Conservation (phyloP, 2,113 vertebrate genomes). For the Pardalotus punctatus region DNA sequence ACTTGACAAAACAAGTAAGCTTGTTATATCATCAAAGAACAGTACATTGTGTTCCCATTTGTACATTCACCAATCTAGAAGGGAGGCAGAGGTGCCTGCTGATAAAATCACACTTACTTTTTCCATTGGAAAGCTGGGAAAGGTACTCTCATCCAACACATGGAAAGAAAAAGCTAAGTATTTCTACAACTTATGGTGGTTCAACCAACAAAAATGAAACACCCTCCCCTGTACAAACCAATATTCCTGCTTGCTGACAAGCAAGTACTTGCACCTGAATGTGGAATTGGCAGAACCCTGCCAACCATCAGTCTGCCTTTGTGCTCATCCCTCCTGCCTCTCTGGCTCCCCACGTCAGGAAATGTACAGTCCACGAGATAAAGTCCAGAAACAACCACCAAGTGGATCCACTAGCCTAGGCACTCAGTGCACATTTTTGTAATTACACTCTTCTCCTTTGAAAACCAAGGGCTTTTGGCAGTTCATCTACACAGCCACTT, state of each 20-base stretch:
- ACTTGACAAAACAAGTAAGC: not conserved
- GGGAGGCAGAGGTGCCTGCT: not conserved
- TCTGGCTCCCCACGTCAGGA: not conserved
- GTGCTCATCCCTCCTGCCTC: not conserved
- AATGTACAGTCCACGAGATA: not conserved
- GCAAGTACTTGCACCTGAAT: not conserved
- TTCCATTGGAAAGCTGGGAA: not conserved
- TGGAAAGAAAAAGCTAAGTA: not conserved
- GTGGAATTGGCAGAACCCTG: not conserved
- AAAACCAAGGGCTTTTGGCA: not conserved
- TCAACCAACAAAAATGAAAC: not conserved
- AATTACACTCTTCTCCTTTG: not conserved
- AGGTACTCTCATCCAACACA: not conserved
- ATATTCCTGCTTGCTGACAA: not conserved
- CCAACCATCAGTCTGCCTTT: not conserved
- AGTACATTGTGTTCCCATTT: not conserved
- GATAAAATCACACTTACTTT: not conserved
- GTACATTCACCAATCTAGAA: not conserved
- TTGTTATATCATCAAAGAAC: not conserved
- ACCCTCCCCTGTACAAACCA: not conserved
- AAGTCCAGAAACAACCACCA: not conserved
- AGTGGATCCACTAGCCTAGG: not conserved
- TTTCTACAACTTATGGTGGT: not conserved
- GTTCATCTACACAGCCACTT: not conserved
- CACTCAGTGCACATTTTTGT: not conserved